A percentile compares a stretch with the other conserved stretches of the same genome.
These are phyloP conservation scores for Sebastes ruberrimus DNA, from an alignment of 2,797 vertebrate genomes.

Conservation along the genomic window DNA sequence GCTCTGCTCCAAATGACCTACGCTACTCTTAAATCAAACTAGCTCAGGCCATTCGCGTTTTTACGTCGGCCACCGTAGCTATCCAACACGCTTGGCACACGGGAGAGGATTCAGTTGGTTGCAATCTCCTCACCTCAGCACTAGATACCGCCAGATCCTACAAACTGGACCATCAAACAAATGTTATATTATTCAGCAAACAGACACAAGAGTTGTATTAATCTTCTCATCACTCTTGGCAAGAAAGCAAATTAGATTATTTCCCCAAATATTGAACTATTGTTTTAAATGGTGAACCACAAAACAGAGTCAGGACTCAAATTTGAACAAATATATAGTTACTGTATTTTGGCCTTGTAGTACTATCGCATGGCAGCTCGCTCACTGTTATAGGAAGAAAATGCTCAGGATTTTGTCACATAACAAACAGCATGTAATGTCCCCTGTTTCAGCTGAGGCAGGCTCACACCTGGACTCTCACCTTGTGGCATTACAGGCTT, in stretches of 20 bases:
- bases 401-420: background rate
- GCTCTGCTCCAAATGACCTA: no score
- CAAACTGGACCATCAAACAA: background rate
- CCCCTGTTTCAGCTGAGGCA: background rate
- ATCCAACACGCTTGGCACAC: no score
- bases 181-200: background rate
- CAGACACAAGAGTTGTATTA: background rate
- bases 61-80: no score
- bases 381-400: background rate
- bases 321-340: background rate
- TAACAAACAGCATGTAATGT: background rate
- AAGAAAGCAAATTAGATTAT: background rate
- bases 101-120: no score
- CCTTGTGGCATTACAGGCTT: slow-evolving; percentile 26
- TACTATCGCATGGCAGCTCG: background rate
- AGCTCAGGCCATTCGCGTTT: no score
- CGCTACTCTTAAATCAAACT: no score
- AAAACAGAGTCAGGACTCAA: background rate
- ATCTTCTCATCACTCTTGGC: background rate
- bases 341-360: background rate
- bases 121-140: no score
- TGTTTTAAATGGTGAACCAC: background rate
- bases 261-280: background rate
- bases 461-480: slow-evolving; percentile 10
- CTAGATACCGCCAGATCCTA: no score